Conservation (phyloP, 2,888 invertebrate genomes). For the Escarpia spicata region DNA sequence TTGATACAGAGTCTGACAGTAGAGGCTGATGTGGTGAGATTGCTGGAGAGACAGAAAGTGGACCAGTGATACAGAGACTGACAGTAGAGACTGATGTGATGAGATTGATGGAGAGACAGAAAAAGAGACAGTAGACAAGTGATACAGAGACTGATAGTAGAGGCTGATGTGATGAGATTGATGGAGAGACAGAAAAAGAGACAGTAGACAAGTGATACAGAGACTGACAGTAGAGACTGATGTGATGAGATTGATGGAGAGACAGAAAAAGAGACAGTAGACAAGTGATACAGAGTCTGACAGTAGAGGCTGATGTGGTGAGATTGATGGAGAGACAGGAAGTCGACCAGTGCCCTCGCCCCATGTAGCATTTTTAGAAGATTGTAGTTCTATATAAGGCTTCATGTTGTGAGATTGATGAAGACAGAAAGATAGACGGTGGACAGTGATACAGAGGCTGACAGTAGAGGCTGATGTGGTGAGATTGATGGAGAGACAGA, state of each 20-base stretch:
- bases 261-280: too few species aligned
- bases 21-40: too few species aligned
- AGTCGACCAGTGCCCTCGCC: too few species aligned
- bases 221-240: too few species aligned
- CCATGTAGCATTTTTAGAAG: too few species aligned
- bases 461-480: too few species aligned
- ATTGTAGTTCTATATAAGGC: too few species aligned
- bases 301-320: background rate
- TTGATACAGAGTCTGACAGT: too few species aligned
- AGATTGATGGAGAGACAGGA: background rate
- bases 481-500: too few species aligned
- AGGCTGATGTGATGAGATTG: background rate
- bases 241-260: too few species aligned
- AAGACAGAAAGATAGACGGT: background rate
- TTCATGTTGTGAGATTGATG: background rate
- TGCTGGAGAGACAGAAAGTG: background rate
- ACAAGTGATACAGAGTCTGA: background rate
- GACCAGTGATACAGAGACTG: background rate
- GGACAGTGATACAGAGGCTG: background rate
- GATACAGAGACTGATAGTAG: background rate
- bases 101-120: background rate
- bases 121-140: background rate
- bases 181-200: background rate
- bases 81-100: background rate
- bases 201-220: background rate